Evolutionary conservation across 2,888 invertebrate genomes (phyloP).

Genomic region (Ochlodes sylvanus): DNA sequence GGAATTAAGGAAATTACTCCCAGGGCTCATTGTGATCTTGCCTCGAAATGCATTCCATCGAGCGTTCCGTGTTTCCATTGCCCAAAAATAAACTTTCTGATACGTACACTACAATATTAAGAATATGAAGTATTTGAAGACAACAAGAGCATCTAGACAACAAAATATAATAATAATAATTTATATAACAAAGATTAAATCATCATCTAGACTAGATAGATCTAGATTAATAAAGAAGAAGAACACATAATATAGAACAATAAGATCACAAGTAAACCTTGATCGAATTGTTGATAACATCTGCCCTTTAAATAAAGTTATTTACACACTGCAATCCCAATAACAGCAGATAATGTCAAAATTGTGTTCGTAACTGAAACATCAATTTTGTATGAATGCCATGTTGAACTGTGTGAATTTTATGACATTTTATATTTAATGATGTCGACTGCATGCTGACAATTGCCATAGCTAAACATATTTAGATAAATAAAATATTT

Average conservation of each 20-base stretch:
- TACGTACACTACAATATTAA: too few species aligned
- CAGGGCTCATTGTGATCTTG: conserved; percentile 56
- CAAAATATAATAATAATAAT: too few species aligned
- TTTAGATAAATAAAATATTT: too few species aligned
- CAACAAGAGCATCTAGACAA: too few species aligned
- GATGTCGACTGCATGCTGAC: background rate
- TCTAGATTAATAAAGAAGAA: background rate
- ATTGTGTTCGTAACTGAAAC: conserved; percentile 3
- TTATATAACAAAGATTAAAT: background rate
- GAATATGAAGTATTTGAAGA: too few species aligned
- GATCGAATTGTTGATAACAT: conserved; percentile 6
- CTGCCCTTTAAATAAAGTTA: conserved; percentile 14
- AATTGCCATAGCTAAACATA: background rate
- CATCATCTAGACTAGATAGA: background rate
- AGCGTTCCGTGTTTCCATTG: conserved; percentile 49
- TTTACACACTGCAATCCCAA: conserved; percentile 3
- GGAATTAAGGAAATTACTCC: conserved; percentile 66
- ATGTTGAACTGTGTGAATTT: conserved; percentile 9
- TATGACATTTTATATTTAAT: conserved; percentile 13
- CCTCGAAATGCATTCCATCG: conserved; percentile 51
- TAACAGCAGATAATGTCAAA: conserved; percentile 12
- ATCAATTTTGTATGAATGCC: conserved; percentile 17
- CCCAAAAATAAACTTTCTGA: background rate
- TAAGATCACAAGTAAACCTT: background rate
- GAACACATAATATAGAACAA: background rate